Conservation (phyloP, 1,140 invertebrate genomes). For the Rhyacophila brunnea region DNA sequence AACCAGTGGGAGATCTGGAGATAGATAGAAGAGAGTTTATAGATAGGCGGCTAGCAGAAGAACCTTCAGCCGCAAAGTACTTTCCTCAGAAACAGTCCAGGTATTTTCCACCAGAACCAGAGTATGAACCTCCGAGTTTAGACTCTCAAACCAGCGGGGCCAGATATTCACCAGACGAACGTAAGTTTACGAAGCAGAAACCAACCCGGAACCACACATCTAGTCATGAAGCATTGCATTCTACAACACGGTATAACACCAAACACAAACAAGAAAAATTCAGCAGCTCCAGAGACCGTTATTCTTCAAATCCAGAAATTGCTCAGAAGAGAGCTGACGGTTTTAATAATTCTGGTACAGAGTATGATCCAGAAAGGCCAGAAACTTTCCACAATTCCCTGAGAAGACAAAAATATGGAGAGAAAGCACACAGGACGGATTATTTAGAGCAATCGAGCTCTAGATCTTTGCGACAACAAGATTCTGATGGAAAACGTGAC, state of each 20-base stretch:
- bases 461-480: constrained; percentile 43
- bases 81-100: constrained; percentile 35
- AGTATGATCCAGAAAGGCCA: constrained; percentile 45
- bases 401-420: constrained; percentile 43
- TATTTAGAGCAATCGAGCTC: constrained; percentile 38
- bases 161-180: constrained; percentile 58
- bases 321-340: constrained; percentile 41
- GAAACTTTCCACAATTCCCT: constrained; percentile 58
- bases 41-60: constrained; percentile 42
- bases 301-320: constrained; percentile 59
- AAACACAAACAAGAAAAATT: constrained; percentile 48
- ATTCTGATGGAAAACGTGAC: constrained; percentile 40
- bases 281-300: constrained; percentile 53
- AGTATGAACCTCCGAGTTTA: constrained; percentile 63
- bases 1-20: constrained; percentile 52
- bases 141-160: constrained; percentile 60
- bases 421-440: constrained; percentile 47
- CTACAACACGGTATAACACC: constrained; percentile 47
- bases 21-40: constrained; percentile 56
- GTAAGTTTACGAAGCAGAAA: constrained; percentile 50
- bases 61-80: constrained; percentile 29
- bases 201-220: constrained; percentile 47
- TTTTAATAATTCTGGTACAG: constrained; percentile 39
- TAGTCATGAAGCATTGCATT: constrained; percentile 53
- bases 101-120: constrained; percentile 53